Conservation (phyloP, 1,140 invertebrate species). For the Alviniconcha marisindica region DNA sequence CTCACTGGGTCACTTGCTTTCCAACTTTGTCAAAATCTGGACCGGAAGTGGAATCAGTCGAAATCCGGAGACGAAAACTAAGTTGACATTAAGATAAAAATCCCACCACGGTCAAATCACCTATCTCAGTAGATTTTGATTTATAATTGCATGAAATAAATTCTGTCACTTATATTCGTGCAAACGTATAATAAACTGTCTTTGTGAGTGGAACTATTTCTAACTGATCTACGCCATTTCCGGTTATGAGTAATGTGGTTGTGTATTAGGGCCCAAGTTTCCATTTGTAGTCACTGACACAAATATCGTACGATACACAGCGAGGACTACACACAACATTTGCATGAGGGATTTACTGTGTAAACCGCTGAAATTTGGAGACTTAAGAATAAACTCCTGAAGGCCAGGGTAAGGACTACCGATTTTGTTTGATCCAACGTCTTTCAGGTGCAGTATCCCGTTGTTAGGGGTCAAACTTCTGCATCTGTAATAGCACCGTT, state of each 20-base stretch:
- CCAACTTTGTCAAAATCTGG: too few species aligned
- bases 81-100: too few species aligned
- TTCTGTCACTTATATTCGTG: too few species aligned
- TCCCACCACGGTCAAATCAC: too few species aligned
- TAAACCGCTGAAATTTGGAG: slow-evolving; percentile 73
- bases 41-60: too few species aligned
- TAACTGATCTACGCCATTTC: slow-evolving; percentile 15
- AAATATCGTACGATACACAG: slow-evolving; percentile 23
- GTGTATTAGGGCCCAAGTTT: slow-evolving; percentile 37
- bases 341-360: slow-evolving; percentile 42
- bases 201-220: slow-evolving; percentile 21
- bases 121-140: too few species aligned
- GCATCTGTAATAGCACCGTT: too few species aligned
- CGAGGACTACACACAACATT: slow-evolving; percentile 13
- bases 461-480: not conserved
- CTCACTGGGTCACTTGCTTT: too few species aligned
- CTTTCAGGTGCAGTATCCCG: not conserved
- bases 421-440: not conserved
- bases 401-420: slow-evolving; percentile 69
- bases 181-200: too few species aligned
- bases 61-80: too few species aligned
- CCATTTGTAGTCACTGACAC: slow-evolving; percentile 35
- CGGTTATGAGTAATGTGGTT: slow-evolving; percentile 39
- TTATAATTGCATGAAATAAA: too few species aligned
- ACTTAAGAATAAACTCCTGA: slow-evolving; percentile 74